Conservation (phyloP, 2,888 invertebrate species). For the Auanema sp. region DNA sequence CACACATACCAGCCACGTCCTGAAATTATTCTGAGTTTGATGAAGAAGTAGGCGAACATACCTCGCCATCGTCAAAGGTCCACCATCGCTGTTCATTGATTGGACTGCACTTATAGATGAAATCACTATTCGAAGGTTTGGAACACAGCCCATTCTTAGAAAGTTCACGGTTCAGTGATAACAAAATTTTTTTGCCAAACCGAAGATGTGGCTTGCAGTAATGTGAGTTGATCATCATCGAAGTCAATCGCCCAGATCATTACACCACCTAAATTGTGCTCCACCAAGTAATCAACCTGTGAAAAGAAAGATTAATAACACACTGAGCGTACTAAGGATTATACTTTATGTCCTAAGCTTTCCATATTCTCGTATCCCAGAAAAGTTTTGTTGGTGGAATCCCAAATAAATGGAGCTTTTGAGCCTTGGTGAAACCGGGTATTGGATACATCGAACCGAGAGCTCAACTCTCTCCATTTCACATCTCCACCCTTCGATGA, state of each 20-base stretch:
- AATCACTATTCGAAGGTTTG: conserved; percentile 14
- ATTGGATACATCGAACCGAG: conserved; percentile 24
- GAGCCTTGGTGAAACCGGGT: conserved; percentile 49
- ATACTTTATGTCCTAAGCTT: conserved; percentile 52
- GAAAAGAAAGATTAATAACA: conserved; percentile 9
- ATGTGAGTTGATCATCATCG: conserved; percentile 56
- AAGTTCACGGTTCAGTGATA: not conserved
- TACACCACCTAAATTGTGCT: conserved; percentile 56
- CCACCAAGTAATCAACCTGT: conserved; percentile 46
- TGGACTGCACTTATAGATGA: conserved; percentile 56
- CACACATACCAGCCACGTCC: conserved; percentile 61
- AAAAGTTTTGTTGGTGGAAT: conserved; percentile 43
- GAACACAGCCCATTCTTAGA: not conserved
- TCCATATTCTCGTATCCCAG: conserved; percentile 59
- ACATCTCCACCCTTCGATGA: conserved; percentile 51
- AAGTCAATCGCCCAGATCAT: conserved; percentile 64
- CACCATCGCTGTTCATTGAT: conserved; percentile 61
- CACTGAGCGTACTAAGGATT: not conserved
- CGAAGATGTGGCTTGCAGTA: conserved; percentile 36
- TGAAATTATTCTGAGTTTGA: conserved; percentile 11
- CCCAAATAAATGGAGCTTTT: conserved; percentile 55
- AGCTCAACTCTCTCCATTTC: conserved; percentile 47
- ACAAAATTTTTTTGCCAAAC: not conserved
- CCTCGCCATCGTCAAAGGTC: conserved; percentile 60
- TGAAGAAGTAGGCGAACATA: not conserved